These are phyloP conservation scores for Crotalus viridis DNA, from an alignment of 2,113 vertebrate species.

Conservation along the genomic window DNA sequence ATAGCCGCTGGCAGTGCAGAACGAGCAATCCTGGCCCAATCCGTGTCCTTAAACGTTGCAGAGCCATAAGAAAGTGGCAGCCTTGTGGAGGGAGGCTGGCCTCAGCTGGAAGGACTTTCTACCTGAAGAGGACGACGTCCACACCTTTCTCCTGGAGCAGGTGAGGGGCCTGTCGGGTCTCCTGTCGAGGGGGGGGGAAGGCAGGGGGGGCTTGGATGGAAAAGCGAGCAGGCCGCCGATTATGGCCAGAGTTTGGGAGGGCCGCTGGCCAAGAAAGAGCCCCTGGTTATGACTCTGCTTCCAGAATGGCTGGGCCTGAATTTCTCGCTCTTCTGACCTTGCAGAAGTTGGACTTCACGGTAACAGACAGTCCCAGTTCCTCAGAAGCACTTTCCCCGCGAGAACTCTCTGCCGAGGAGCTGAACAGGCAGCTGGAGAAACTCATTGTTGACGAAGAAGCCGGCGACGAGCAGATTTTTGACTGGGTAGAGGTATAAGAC, in stretches of 20 bases:
- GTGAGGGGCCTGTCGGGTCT: conserved; percentile 64
- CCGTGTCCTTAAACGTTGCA: conserved; percentile 64
- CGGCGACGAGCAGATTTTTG: conserved; percentile 95
- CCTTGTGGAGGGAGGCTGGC: conserved; percentile 89
- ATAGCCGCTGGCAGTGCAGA: neutral
- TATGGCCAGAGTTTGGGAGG: neutral
- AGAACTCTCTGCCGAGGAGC: conserved; percentile 84
- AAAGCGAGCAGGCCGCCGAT: neutral
- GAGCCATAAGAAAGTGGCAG: conserved; percentile 97
- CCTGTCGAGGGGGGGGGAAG: neutral
- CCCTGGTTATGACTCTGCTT: neutral
- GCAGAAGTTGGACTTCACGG: conserved; percentile 91
- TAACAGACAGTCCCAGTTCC: conserved; percentile 78
- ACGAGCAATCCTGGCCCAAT: neutral
- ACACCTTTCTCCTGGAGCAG: conserved; percentile 88
- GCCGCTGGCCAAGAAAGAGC: neutral
- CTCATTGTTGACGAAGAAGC: conserved; percentile 92
- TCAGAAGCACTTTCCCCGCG: conserved; percentile 79
- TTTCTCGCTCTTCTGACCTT: conserved; percentile 41
- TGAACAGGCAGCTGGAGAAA: conserved; percentile 85
- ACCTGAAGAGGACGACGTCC: conserved; percentile 87
- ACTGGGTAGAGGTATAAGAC: conserved; percentile 93
- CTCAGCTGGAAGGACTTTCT: conserved; percentile 89
- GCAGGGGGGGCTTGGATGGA: neutral
- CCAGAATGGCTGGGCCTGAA: neutral